Percentiles rank a stretch among this genome's conserved stretches.
These are phyloP conservation scores for Holacanthella duospinosa DNA, from an alignment of 2,888 invertebrate genomes.

Conservation along the genomic window DNA sequence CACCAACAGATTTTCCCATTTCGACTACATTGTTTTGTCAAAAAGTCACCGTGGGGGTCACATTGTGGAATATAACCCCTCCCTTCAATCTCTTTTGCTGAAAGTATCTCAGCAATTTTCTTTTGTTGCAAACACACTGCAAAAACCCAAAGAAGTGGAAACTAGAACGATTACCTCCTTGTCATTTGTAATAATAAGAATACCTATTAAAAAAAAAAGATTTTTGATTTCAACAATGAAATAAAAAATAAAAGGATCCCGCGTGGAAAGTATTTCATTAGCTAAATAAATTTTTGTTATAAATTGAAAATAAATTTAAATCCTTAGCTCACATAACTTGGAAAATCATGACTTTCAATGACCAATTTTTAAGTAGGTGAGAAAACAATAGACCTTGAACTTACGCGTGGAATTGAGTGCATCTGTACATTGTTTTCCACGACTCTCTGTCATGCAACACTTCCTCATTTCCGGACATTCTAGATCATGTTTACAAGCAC, in stretches of 20 bases:
- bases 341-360: no score
- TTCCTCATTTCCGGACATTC: slow-evolving; percentile 73
- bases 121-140: slow-evolving; percentile 63
- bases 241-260: background rate
- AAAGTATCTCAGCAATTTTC: slow-evolving; percentile 62
- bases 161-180: no score
- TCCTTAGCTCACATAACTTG: no score
- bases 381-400: slow-evolving; percentile 13
- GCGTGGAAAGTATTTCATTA: background rate
- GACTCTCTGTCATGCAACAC: slow-evolving; percentile 64
- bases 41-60: slow-evolving; percentile 54
- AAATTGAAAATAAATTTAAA: no score
- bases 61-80: slow-evolving; percentile 77
- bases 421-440: slow-evolving; percentile 61
- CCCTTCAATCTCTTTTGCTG: slow-evolving; percentile 66
- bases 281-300: no score
- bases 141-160: slow-evolving; percentile 16
- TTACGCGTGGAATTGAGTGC: slow-evolving; percentile 62
- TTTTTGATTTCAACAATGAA: no score
- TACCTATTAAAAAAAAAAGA: no score
- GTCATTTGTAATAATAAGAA: no score
- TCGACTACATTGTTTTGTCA: slow-evolving; percentile 65
- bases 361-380: background rate
- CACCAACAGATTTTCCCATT: slow-evolving; percentile 83
- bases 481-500: slow-evolving; percentile 60